phyloP scores from a whole-genome alignment of 2,797 vertebrate species.

The Clarias fuscus region DNA sequence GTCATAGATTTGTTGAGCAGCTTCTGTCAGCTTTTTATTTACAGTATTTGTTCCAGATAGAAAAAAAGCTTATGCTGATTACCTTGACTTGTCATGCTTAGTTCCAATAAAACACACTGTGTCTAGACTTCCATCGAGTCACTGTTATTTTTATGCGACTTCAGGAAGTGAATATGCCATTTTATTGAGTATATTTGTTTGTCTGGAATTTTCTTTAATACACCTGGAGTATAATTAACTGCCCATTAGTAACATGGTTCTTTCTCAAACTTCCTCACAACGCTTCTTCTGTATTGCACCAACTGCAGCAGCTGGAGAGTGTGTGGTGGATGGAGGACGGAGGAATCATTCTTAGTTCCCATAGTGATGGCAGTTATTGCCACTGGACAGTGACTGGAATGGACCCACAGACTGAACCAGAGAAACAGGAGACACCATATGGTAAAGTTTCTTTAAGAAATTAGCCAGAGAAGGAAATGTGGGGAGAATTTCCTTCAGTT shows the following conservation, averaged over 20 bases:
- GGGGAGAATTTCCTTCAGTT: not conserved
- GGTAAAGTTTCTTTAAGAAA: slow-evolving; percentile 73
- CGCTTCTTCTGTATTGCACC: slow-evolving; percentile 19
- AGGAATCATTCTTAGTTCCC: slow-evolving; percentile 86
- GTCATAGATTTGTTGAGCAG: not conserved
- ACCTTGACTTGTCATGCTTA: not conserved
- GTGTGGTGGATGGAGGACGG: slow-evolving; percentile 91
- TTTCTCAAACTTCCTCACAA: slow-evolving; percentile 15
- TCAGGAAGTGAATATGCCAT: not conserved
- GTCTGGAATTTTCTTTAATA: not conserved
- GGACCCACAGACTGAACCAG: slow-evolving; percentile 73
- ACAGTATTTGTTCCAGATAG: not conserved
- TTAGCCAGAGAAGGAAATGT: not conserved
- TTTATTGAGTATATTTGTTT: not conserved
- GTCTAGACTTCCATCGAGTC: not conserved
- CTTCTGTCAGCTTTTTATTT: too few relatives aligned
- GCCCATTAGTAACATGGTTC: not conserved
- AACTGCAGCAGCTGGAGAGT: slow-evolving; percentile 87
- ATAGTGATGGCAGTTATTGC: slow-evolving; percentile 92
- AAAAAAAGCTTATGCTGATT: not conserved
- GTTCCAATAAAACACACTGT: not conserved
- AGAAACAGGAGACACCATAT: slow-evolving; percentile 87
- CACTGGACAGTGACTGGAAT: slow-evolving; percentile 81
- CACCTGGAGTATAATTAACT: slow-evolving; percentile 3
- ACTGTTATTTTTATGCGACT: not conserved